Evolutionary conservation across 2,797 vertebrate genomes (phyloP).

Genomic region (Sphenopsis melanotis): DNA sequence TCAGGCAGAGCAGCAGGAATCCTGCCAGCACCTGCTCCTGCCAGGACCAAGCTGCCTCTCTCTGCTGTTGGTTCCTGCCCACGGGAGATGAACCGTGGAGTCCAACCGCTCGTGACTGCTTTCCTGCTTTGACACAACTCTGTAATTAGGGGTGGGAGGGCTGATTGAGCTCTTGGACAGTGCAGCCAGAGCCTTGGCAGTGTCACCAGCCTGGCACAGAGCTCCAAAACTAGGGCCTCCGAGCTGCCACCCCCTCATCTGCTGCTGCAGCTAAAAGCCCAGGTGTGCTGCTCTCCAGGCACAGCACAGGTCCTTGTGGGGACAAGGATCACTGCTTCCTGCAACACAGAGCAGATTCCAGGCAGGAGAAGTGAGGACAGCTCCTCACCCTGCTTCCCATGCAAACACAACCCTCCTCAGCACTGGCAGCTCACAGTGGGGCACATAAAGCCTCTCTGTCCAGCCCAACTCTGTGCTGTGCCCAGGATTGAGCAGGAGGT

Average conservation of each 20-base stretch:
- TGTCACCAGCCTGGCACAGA: neutral
- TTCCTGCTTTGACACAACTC: neutral
- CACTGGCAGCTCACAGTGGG: accelerated
- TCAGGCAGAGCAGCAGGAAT: neutral
- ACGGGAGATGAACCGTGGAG: neutral
- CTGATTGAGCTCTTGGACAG: neutral
- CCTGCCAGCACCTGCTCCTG: neutral
- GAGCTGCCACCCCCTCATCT: neutral
- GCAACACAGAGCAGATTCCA: neutral
- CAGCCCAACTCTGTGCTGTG: neutral
- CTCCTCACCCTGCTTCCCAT: neutral
- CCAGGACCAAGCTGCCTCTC: neutral
- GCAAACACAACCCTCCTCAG: neutral
- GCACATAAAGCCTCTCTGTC: neutral
- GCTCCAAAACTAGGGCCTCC: neutral
- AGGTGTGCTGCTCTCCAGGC: conserved; percentile 2
- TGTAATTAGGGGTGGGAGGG: neutral
- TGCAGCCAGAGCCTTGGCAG: neutral
- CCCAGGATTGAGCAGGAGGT: neutral
- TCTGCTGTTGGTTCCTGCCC: neutral
- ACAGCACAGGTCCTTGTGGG: neutral
- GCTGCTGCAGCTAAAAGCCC: conserved; percentile 15
- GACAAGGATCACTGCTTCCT: conserved; percentile 15
- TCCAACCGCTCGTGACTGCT: neutral
- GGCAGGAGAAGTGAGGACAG: neutral